A percentile compares a stretch with the other conserved stretches of the same genome.
Evolutionary conservation across 2,888 invertebrate genomes (phyloP).

Genomic region (Hofmannophila pseudospretella): DNA sequence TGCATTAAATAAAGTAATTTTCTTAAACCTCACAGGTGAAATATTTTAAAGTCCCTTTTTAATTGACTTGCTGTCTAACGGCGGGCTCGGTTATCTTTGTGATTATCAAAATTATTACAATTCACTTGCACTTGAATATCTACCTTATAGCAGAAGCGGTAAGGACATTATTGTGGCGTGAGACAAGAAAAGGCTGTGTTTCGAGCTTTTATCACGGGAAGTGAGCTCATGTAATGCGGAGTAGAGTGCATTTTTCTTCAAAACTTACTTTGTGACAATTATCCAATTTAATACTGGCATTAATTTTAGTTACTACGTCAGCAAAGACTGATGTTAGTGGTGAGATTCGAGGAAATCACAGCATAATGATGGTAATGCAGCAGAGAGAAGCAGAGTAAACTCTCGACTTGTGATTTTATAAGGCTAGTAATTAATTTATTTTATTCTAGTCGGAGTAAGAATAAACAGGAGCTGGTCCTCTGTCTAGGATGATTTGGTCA

Average conservation of each 20-base stretch:
- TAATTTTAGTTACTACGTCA: constrained; percentile 19
- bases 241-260: constrained; percentile 1
- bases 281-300: constrained; percentile 17
- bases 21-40: constrained; percentile 23
- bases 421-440: too few species aligned
- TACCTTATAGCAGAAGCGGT: constrained; percentile 4
- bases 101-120: constrained; percentile 24
- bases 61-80: constrained; percentile 29
- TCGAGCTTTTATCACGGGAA: constrained; percentile 1
- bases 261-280: constrained; percentile 14
- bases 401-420: too few species aligned
- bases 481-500: too few species aligned
- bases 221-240: background rate
- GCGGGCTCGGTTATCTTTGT: constrained; percentile 23
- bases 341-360: constrained; percentile 18
- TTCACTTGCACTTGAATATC: constrained; percentile 1
- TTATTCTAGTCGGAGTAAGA: too few species aligned
- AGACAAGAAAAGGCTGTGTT: background rate
- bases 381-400: too few species aligned
- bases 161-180: constrained; percentile 1
- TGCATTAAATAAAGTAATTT: constrained; percentile 23
- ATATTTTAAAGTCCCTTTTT: constrained; percentile 26
- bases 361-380: background rate
- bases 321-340: constrained; percentile 18
- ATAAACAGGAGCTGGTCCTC: too few species aligned